These are phyloP conservation scores for Troides aeacus DNA, from an alignment of 2,888 invertebrate genomes.

Conservation along the genomic window DNA sequence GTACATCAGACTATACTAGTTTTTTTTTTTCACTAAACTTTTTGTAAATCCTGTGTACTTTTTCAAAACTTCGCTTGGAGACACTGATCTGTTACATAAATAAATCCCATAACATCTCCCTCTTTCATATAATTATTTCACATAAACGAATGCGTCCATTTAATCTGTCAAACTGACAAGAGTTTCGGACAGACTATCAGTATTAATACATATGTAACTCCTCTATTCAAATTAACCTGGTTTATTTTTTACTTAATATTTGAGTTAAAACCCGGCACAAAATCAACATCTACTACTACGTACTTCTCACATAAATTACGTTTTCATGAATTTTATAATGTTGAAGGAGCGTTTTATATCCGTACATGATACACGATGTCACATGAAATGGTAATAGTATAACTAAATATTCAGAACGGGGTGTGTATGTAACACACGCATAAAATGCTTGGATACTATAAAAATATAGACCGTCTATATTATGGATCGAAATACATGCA, in stretches of 20 bases:
- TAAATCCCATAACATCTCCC: constrained; percentile 5
- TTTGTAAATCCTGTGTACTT: constrained; percentile 7
- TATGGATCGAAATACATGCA: not conserved
- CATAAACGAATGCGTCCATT: not conserved
- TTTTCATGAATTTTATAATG: not conserved
- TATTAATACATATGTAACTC: not conserved
- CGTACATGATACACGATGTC: not conserved
- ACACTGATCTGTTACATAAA: not conserved
- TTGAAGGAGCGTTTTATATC: not conserved
- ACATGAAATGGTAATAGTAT: not conserved
- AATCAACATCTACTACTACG: not conserved
- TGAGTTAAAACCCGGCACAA: not conserved
- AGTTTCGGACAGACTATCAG: not conserved
- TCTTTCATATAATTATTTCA: constrained; percentile 27
- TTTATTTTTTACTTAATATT: not conserved
- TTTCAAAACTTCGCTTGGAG: constrained; percentile 10
- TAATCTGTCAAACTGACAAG: too few species aligned
- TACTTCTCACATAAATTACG: not conserved
- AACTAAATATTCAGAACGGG: not conserved
- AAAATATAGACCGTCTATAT: constrained; percentile 1
- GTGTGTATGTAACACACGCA: not conserved
- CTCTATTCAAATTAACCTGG: not conserved
- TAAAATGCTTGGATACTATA: not conserved
- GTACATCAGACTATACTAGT: not conserved
- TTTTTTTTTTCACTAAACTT: not conserved